Evolutionary conservation across 2,113 vertebrate genomes (phyloP), one percentile per base, ranked within the genome.

Genomic region (Polyodon spathula): DNA sequence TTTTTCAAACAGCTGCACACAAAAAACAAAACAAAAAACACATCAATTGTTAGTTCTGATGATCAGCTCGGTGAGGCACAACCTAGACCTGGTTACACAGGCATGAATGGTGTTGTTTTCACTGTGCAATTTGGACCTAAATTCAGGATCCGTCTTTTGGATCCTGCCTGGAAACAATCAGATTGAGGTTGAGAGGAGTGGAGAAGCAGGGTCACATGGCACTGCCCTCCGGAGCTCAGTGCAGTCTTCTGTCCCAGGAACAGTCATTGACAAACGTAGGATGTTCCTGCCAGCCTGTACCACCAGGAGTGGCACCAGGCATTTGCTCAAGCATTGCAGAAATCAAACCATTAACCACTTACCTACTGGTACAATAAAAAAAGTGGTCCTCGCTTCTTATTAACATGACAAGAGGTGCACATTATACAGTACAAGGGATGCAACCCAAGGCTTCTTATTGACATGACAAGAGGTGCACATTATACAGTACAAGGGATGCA

Each of bases 341-440:
- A 41, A 54, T 57, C 58, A 64, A 64, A 54, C 10, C 40, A 59
- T 59, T 59, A 64, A 64, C 50, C 63, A 46, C 27, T 54, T 58
- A 16, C 41, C 63, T 64, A 14, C 63, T 59, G 50, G 46, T 57
- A 43, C 59, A 27, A 44, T 37, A 39, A 41, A 8, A 38, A 38
- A 40, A 38, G 37, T n/a, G 44, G 15, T 38, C 10, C 39, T 37
- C 50, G n/a, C n/a, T n/a, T 15, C 40, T n/a, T 17, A 16, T 37
- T 27, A 27, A 27, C 3, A 27, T 27, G 3, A 27, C 27, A 27
- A 27, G 27, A 27, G 27, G 27, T 27, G 27, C 27, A 27, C 27
- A 27, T 27, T 27, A 27, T 27, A 27, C 27, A 27, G 27, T 27
- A 27, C 27, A 27, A 27, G 27, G 27, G 27, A 27, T 27, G 27